Conservation (phyloP, 1,140 invertebrate species). For the Leptestheria dahalacensis region DNA sequence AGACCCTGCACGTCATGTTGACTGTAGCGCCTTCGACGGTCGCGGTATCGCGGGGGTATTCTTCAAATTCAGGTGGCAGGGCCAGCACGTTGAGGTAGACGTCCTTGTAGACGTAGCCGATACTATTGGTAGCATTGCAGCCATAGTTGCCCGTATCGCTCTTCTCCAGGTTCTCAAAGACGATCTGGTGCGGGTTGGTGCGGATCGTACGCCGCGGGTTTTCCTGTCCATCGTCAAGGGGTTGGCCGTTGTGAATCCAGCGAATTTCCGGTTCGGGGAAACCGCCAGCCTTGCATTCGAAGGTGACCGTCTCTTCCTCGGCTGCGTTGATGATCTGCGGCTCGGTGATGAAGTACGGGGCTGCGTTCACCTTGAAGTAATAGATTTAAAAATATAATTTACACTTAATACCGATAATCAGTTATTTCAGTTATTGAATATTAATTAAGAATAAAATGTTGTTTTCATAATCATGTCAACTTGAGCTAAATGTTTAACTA, state of each 20-base stretch:
- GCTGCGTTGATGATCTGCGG: constrained; percentile 75
- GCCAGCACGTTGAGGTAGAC: constrained; percentile 92
- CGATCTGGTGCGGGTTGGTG: constrained; percentile 46
- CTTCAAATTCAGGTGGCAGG: constrained; percentile 74
- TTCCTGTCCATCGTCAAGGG: constrained; percentile 53
- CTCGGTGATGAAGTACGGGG: constrained; percentile 83
- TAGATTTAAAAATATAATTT: too few species aligned
- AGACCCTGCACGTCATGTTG: constrained; percentile 76
- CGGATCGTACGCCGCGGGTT: constrained; percentile 54
- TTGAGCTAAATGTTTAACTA: too few species aligned
- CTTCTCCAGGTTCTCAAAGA: constrained; percentile 66
- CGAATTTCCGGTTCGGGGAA: constrained; percentile 76
- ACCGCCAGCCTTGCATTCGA: constrained; percentile 74
- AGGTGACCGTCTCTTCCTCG: constrained; percentile 78
- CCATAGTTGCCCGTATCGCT: constrained; percentile 79
- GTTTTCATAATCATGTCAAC: too few species aligned
- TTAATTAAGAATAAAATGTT: too few species aligned
- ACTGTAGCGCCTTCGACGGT: constrained; percentile 71
- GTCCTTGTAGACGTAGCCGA: constrained; percentile 95
- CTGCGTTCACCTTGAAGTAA: too few species aligned
- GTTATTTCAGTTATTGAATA: too few species aligned
- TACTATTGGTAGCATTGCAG: constrained; percentile 93
- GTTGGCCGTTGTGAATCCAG: constrained; percentile 94
- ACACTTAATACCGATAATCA: too few species aligned
- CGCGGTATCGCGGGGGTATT: constrained; percentile 56